These are phyloP conservation scores for Benitochromis conjunctus DNA, from an alignment of 2,113 vertebrate species.

Conservation along the genomic window DNA sequence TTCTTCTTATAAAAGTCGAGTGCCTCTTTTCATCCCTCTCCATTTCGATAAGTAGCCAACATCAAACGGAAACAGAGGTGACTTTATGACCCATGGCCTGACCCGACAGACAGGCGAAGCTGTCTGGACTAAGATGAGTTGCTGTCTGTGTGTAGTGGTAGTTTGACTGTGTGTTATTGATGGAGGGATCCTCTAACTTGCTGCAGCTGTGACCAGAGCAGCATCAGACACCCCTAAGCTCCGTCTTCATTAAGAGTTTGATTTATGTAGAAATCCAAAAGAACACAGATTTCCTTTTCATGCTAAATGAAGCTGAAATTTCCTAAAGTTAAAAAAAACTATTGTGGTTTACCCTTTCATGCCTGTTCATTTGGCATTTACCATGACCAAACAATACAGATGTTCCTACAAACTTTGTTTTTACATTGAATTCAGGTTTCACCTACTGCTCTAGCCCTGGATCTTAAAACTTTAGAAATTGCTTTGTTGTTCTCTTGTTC, in stretches of 20 bases:
- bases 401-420: neutral
- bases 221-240: conserved; percentile 17
- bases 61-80: conserved; percentile 51
- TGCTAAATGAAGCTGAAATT: neutral
- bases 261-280: conserved; percentile 31
- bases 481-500: neutral
- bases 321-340: neutral
- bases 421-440: neutral
- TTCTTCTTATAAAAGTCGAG: neutral
- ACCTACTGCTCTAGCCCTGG: neutral
- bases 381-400: conserved; percentile 14
- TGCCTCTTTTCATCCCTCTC: neutral
- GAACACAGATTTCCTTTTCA: conserved; percentile 17
- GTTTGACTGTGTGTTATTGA: conserved; percentile 37
- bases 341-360: neutral
- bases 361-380: neutral
- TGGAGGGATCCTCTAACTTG: conserved; percentile 43
- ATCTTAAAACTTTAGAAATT: neutral
- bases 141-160: conserved; percentile 9
- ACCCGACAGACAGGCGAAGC: conserved; percentile 36
- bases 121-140: conserved; percentile 46
- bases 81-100: conserved; percentile 50
- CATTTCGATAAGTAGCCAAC: conserved; percentile 35
- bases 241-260: conserved; percentile 44
- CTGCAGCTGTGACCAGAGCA: conserved; percentile 51